Evolutionary conservation across 2,888 invertebrate genomes (phyloP).

Genomic region (Calameuta idolon): DNA sequence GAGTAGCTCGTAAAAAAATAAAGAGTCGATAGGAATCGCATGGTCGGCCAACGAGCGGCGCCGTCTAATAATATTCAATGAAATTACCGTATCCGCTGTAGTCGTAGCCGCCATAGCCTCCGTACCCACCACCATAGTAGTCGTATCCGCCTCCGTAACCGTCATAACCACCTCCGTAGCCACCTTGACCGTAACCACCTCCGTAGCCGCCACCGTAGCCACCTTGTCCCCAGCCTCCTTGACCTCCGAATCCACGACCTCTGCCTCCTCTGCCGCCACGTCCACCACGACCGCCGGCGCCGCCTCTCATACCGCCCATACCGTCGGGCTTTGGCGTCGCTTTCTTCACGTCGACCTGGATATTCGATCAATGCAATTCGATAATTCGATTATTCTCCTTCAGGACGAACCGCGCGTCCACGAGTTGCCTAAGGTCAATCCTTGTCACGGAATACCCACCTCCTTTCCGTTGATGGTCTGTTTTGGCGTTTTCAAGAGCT

Average conservation of each 20-base stretch:
- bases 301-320: constrained; percentile 74
- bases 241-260: constrained; percentile 66
- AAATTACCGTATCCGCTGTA: constrained; percentile 86
- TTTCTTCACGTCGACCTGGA: constrained; percentile 91
- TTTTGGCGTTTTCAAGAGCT: constrained; percentile 90
- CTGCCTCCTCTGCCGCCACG: constrained; percentile 77
- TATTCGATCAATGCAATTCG: constrained; percentile 41
- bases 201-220: constrained; percentile 75
- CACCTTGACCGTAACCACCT: constrained; percentile 77
- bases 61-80: constrained; percentile 66
- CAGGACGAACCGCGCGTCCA: constrained; percentile 9
- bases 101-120: constrained; percentile 84
- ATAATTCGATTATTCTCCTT: constrained; percentile 15
- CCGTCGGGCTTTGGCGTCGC: constrained; percentile 92
- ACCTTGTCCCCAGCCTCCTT: constrained; percentile 72
- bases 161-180: constrained; percentile 79
- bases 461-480: constrained; percentile 94
- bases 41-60: not conserved
- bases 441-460: constrained; percentile 68
- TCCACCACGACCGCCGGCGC: constrained; percentile 76
- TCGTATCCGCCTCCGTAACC: constrained; percentile 83
- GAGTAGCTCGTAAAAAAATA: constrained; percentile 10
- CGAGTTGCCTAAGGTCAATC: not conserved
- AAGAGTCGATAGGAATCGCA: constrained; percentile 25
- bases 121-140: constrained; percentile 75